Percentiles rank a stretch among this genome's conserved stretches.
Evolutionary conservation across 2,888 invertebrate genomes (phyloP).

Genomic region (Sturmia bella): DNA sequence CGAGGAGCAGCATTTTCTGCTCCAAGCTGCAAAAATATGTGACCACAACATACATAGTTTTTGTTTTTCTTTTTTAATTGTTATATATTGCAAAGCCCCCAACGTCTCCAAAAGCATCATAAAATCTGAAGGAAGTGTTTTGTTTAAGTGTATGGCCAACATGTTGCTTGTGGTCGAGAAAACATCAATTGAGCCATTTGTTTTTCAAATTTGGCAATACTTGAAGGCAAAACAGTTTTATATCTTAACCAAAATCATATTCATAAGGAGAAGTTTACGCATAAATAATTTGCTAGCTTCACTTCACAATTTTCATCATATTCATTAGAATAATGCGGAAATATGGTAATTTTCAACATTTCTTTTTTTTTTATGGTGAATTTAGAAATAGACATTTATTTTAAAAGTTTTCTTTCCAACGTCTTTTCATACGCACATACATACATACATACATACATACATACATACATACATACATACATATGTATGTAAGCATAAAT

Average conservation of each 20-base stretch:
- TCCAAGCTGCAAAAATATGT: slow-evolving; percentile 1
- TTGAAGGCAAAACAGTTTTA: no score
- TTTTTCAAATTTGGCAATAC: not conserved
- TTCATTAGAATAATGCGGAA: slow-evolving; percentile 54
- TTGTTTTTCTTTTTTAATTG: slow-evolving; percentile 67
- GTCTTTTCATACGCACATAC: no score
- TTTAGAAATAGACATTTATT: slow-evolving; percentile 66
- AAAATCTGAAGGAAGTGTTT: slow-evolving; percentile 13
- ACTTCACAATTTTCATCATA: not conserved
- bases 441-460: no score
- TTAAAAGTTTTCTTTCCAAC: slow-evolving; percentile 4
- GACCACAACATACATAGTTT: no score
- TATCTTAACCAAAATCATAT: no score
- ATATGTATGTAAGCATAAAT: slow-evolving; percentile 22
- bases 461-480: no score
- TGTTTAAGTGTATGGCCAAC: slow-evolving; percentile 59
- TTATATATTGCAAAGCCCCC: slow-evolving; percentile 23
- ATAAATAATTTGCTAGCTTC: no score
- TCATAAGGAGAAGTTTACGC: no score
- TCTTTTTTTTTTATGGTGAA: slow-evolving; percentile 58
- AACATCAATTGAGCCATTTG: slow-evolving; percentile 30
- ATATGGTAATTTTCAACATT: slow-evolving; percentile 62
- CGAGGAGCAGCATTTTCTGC: slow-evolving; percentile 1
- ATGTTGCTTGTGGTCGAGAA: slow-evolving; percentile 46
- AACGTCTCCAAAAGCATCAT: slow-evolving; percentile 12